Percentiles rank a stretch among this genome's conserved stretches.
Evolutionary conservation across 2,888 invertebrate species (phyloP).

Genomic region (Ceriagrion tenellum): DNA sequence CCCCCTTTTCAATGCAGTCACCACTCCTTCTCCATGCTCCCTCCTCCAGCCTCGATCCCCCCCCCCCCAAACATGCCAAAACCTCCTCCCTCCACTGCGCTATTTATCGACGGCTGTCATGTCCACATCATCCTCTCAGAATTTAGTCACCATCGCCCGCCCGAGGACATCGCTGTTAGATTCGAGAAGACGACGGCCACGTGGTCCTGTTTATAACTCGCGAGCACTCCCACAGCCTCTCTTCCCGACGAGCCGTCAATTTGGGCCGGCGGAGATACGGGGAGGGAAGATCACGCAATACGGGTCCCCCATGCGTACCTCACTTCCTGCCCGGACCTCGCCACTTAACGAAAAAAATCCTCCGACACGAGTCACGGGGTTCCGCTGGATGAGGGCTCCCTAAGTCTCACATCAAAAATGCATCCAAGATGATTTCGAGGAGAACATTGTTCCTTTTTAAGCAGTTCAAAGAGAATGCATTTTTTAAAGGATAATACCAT

Average conservation of each 20-base stretch:
- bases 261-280: background rate
- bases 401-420: background rate
- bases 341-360: background rate
- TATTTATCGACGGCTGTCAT: conserved; percentile 65
- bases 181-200: background rate
- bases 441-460: too few species aligned
- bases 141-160: background rate
- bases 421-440: too few species aligned
- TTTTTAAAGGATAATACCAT: too few species aligned
- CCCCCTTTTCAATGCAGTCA: background rate
- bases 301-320: conserved; percentile 18
- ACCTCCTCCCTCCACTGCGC: background rate
- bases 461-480: too few species aligned
- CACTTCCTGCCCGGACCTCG: background rate
- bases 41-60: background rate
- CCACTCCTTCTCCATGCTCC: background rate
- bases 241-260: background rate
- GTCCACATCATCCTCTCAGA: background rate
- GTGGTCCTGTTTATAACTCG: conserved; percentile 16
- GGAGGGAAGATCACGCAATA: background rate
- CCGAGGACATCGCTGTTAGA: background rate
- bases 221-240: background rate
- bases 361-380: background rate
- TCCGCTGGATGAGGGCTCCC: background rate
- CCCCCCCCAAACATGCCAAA: background rate